phyloP scores from a whole-genome alignment of 2,888 invertebrate genomes.

The Platerodrilus igneus region DNA sequence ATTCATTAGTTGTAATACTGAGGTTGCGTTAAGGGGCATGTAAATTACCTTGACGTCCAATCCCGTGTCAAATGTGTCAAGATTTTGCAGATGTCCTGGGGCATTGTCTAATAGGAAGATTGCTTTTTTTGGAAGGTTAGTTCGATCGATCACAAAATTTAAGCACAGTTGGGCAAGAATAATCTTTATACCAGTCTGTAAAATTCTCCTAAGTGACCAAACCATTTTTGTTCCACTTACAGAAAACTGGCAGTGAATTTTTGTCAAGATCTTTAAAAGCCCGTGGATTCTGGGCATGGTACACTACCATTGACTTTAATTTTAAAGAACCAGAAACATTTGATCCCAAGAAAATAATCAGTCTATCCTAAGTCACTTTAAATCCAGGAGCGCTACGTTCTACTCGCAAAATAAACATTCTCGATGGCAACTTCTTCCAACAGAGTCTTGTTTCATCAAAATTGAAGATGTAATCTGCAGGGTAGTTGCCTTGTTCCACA shows the following conservation, averaged over 20 bases:
- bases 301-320: conserved; percentile 7
- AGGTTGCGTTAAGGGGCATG: conserved; percentile 12
- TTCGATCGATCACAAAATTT: conserved; percentile 18
- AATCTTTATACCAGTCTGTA: conserved; percentile 19
- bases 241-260: conserved; percentile 7
- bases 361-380: conserved; percentile 10
- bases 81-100: conserved; percentile 18
- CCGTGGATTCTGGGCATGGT: conserved; percentile 11
- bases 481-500: too few relatives aligned
- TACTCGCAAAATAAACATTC: too few relatives aligned
- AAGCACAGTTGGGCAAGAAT: conserved; percentile 21
- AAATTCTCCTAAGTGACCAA: conserved; percentile 13
- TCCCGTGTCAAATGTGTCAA: conserved; percentile 14
- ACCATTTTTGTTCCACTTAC: conserved; percentile 4
- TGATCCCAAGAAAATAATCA: conserved; percentile 10
- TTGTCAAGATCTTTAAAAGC: conserved; percentile 14
- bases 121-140: conserved; percentile 17
- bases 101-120: conserved; percentile 19
- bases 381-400: conserved; percentile 4
- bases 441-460: too few relatives aligned
- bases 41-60: conserved; percentile 7
- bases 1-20: conserved; percentile 7
- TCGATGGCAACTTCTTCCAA: too few relatives aligned
- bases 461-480: too few relatives aligned
- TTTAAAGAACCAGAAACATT: conserved; percentile 9